Evolutionary conservation across 2,797 vertebrate genomes (phyloP).

Genomic region (Acipenser oxyrinchus): DNA sequence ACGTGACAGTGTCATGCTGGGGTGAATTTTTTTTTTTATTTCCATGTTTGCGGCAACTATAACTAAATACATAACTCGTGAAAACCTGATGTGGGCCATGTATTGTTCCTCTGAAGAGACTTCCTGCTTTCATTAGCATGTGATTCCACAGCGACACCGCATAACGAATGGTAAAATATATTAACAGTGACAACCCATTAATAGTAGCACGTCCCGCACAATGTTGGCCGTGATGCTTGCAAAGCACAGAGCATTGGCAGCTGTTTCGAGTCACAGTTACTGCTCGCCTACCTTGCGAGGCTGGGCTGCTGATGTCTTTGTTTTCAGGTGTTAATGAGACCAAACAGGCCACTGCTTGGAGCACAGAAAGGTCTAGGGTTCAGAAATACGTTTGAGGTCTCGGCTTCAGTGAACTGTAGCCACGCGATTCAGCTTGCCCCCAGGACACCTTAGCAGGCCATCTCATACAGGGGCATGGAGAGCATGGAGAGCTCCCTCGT

Average conservation of each 20-base stretch:
- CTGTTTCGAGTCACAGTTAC: constrained; percentile 13
- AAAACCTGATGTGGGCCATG: constrained; percentile 6
- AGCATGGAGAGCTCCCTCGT: too few relatives aligned
- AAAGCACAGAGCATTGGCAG: neutral
- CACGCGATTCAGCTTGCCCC: too few relatives aligned
- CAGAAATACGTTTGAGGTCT: too few relatives aligned
- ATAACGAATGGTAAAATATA: constrained; percentile 58
- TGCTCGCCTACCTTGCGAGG: constrained; percentile 5
- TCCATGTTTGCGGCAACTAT: constrained; percentile 9
- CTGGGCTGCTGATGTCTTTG: neutral
- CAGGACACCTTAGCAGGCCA: too few relatives aligned
- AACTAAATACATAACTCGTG: too few relatives aligned
- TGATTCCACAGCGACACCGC: constrained; percentile 42
- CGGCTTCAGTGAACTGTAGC: too few relatives aligned
- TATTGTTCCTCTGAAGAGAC: constrained; percentile 60
- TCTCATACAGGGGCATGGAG: too few relatives aligned
- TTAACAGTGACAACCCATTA: constrained; percentile 56
- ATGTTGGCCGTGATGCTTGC: neutral
- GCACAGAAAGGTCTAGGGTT: too few relatives aligned
- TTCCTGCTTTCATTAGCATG: constrained; percentile 49
- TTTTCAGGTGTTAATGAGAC: neutral
- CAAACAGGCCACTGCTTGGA: too few relatives aligned
- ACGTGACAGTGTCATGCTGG: constrained; percentile 31
- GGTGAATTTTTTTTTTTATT: constrained; percentile 23
- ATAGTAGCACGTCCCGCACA: constrained; percentile 27